Evolutionary conservation across 2,888 invertebrate species (phyloP).

Genomic region (Caenorhabditis sp.): DNA sequence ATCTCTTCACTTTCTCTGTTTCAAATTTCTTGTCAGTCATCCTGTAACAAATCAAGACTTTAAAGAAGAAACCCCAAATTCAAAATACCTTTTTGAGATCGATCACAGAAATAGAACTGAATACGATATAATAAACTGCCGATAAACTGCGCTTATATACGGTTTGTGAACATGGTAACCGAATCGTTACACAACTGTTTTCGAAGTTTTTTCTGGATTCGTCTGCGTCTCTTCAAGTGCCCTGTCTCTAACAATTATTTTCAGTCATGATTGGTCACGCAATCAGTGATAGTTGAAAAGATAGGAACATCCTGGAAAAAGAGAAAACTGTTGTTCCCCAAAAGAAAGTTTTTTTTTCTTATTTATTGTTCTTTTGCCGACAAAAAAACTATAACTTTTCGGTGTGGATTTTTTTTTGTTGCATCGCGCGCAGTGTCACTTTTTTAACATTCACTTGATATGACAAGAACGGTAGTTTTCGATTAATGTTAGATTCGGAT

Average conservation of each 20-base stretch:
- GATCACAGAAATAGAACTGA: slow-evolving; percentile 39
- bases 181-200: slow-evolving; percentile 38
- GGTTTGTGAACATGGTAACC: slow-evolving; percentile 35
- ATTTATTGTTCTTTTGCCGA: background rate
- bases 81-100: slow-evolving; percentile 29
- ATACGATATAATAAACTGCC: slow-evolving; percentile 17
- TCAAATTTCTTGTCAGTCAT: slow-evolving; percentile 45
- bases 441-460: background rate
- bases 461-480: background rate
- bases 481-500: too few species aligned
- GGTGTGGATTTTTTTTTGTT: background rate
- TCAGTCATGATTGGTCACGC: slow-evolving; percentile 17
- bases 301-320: slow-evolving; percentile 24
- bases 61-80: background rate
- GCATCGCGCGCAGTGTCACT: background rate
- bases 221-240: slow-evolving; percentile 14
- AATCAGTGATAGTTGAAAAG: slow-evolving; percentile 37
- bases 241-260: slow-evolving; percentile 10
- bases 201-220: slow-evolving; percentile 11
- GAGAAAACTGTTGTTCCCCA: slow-evolving; percentile 7
- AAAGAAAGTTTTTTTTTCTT: slow-evolving; percentile 8
- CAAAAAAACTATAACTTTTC: background rate
- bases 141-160: slow-evolving; percentile 29
- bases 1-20: slow-evolving; percentile 47
- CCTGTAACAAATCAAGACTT: slow-evolving; percentile 24